Evolutionary conservation across 2,113 vertebrate genomes (phyloP).

Genomic region (Origma solitaria): DNA sequence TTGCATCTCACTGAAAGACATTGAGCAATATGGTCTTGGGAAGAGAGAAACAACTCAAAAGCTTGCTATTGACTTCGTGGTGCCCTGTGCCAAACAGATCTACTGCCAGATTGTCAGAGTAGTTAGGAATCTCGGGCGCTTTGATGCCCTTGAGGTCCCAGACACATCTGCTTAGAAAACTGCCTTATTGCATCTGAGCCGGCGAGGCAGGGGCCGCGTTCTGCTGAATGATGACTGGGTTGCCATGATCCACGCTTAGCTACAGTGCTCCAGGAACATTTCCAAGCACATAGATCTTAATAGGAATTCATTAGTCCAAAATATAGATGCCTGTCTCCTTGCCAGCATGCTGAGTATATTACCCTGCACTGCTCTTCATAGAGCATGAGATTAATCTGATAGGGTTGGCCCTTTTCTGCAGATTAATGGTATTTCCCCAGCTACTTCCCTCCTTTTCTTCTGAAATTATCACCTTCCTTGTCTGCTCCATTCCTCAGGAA

Average conservation of each 20-base stretch:
- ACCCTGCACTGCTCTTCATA: not conserved
- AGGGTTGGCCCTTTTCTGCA: not conserved
- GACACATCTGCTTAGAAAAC: constrained; percentile 52
- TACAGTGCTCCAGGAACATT: constrained; percentile 24
- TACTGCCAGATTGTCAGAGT: constrained; percentile 36
- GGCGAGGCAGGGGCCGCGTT: not conserved
- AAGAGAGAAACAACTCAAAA: constrained; percentile 17
- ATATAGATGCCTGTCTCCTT: constrained; percentile 29
- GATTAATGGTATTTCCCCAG: not conserved
- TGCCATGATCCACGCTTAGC: not conserved
- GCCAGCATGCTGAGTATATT: constrained; percentile 28
- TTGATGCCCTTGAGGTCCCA: constrained; percentile 45
- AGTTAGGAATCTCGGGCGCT: constrained; percentile 24
- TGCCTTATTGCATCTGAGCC: constrained; percentile 30
- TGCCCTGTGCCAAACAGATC: constrained; percentile 36
- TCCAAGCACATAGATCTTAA: constrained; percentile 45
- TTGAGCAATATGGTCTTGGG: constrained; percentile 12
- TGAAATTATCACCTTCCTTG: not conserved
- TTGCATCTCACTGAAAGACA: not conserved
- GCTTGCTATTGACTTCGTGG: not conserved
- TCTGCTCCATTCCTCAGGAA: not conserved
- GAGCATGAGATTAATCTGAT: not conserved
- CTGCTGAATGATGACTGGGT: not conserved
- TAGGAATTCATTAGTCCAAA: constrained; percentile 43
- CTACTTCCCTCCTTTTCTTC: not conserved